Evolutionary conservation across 2,888 invertebrate genomes (phyloP).

Genomic region (Micoletzkya japonica): DNA sequence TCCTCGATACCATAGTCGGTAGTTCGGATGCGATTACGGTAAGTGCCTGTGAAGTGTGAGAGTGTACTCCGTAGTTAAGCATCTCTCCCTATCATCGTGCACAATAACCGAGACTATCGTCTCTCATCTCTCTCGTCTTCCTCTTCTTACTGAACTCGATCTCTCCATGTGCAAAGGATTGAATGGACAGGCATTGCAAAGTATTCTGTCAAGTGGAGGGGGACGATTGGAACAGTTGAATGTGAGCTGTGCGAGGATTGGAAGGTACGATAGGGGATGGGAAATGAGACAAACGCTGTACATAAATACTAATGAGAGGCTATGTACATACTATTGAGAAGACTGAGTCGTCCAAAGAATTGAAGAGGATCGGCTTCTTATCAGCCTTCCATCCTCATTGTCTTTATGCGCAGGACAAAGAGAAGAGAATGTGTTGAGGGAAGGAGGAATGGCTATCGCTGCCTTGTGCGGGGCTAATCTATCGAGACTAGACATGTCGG

Average conservation of each 20-base stretch:
- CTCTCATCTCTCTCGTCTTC: background rate
- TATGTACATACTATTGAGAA: background rate
- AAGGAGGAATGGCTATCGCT: slow-evolving; percentile 12
- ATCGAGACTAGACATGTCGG: slow-evolving; percentile 5
- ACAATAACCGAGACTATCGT: background rate
- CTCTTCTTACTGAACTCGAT: slow-evolving; percentile 3
- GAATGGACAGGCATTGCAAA: background rate
- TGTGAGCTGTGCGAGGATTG: background rate
- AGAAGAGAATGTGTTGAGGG: slow-evolving; percentile 2
- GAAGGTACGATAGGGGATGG: background rate
- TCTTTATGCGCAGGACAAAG: no score
- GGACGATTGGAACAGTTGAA: background rate
- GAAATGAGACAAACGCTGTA: background rate
- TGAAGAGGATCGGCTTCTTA: background rate
- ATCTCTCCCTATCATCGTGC: slow-evolving; percentile 1
- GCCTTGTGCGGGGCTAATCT: background rate
- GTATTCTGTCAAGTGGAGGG: background rate
- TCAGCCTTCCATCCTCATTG: background rate
- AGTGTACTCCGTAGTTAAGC: background rate
- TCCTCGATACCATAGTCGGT: background rate
- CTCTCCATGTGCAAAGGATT: slow-evolving; percentile 11
- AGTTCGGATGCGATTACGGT: background rate
- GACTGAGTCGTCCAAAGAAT: background rate
- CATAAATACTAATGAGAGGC: background rate
- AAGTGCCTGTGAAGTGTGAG: background rate